phyloP scores from a whole-genome alignment of 1,140 invertebrate species.

The Lucilia cuprina region DNA sequence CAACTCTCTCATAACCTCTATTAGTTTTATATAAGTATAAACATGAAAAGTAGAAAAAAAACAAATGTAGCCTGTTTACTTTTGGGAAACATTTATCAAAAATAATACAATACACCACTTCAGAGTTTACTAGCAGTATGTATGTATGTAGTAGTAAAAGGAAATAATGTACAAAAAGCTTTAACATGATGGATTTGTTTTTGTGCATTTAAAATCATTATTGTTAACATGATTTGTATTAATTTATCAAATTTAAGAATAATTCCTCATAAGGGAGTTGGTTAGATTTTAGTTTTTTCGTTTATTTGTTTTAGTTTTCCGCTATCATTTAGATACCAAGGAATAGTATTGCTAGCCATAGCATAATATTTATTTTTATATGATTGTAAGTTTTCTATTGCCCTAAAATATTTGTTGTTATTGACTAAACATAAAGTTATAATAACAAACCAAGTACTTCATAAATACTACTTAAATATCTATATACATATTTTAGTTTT shows the following conservation, averaged over 20 bases:
- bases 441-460: too few species aligned
- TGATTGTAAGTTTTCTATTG: neutral
- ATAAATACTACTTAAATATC: too few species aligned
- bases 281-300: neutral
- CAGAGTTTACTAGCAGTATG: neutral
- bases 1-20: neutral
- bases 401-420: neutral
- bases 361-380: neutral
- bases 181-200: neutral
- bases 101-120: neutral
- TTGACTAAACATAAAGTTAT: neutral
- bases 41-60: neutral
- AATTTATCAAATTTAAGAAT: slow-evolving; percentile 23
- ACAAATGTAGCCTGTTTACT: neutral
- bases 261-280: neutral
- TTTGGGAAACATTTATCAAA: slow-evolving; percentile 23
- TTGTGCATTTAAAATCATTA: slow-evolving; percentile 8
- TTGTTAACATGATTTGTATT: slow-evolving; percentile 25
- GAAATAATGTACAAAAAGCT: neutral
- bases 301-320: neutral
- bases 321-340: neutral
- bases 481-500: too few species aligned
- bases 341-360: neutral
- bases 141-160: neutral
- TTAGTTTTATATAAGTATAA: neutral